These are phyloP conservation scores for Eulemur coronatus DNA, from an alignment of 2,797 vertebrate genomes.

Conservation along the genomic window DNA sequence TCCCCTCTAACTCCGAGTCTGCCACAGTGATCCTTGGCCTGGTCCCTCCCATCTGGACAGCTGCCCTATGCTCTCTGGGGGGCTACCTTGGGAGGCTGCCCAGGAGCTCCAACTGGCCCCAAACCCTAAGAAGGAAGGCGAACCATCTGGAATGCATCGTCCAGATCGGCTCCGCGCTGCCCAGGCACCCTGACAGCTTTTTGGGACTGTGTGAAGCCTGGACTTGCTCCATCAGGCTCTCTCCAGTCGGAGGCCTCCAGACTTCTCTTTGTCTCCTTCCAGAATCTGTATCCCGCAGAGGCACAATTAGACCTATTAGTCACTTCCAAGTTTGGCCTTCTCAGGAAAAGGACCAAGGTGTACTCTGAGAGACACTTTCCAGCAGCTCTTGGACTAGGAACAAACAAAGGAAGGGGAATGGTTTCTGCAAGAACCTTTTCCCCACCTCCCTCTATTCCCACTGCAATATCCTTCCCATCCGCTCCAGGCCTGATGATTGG, in stretches of 20 bases:
- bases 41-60: slow-evolving; percentile 62
- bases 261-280: slow-evolving; percentile 58
- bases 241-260: slow-evolving; percentile 61
- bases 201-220: slow-evolving; percentile 54
- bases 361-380: slow-evolving; percentile 51
- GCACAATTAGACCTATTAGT: slow-evolving; percentile 60
- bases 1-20: slow-evolving; percentile 15
- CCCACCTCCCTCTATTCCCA: background rate
- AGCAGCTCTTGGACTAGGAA: slow-evolving; percentile 51
- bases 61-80: slow-evolving; percentile 58
- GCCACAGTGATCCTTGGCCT: slow-evolving; percentile 33
- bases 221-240: slow-evolving; percentile 49
- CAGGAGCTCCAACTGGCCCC: slow-evolving; percentile 64
- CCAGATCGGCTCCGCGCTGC: slow-evolving; percentile 42
- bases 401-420: slow-evolving; percentile 9
- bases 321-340: slow-evolving; percentile 66
- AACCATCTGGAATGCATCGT: slow-evolving; percentile 73
- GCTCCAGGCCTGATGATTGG: background rate
- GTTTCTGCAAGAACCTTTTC: slow-evolving; percentile 14
- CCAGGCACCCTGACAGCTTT: slow-evolving; percentile 71
- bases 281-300: slow-evolving; percentile 60
- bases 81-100: slow-evolving; percentile 68
- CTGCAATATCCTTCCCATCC: background rate
- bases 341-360: slow-evolving; percentile 58
- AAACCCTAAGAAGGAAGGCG: slow-evolving; percentile 57